Base-by-base conservation (phyloP, 2,113 vertebrate genomes). In the Melanerpes aurifrons region DNA sequence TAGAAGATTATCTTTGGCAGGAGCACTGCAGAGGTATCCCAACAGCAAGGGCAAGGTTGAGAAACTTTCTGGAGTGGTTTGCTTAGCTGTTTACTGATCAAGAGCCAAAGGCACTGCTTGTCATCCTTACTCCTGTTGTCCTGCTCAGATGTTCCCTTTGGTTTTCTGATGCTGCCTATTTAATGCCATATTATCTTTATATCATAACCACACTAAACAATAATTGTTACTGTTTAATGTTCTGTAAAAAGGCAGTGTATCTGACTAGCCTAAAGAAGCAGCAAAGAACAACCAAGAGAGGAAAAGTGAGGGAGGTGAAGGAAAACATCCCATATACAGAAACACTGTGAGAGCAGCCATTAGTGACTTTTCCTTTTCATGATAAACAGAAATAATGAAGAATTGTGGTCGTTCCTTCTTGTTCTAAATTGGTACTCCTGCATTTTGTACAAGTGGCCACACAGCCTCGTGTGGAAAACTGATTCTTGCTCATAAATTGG, bases 1-100 rank as follows among this genome's bases (percentile, higher is more conserved):
- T 53, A 83, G 75, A 35, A 28, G n/a, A 24, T 89, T 87, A 12
- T 92, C 57, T 82, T 87, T 96, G 94, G 82, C 89, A 90, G 69
- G 69, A 85, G 28, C 32, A 43, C 25, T 64, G 32, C 62, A 64
- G 78, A 89, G 58, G 43, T 83, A 58, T 15, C 80, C 72, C 72
- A 80, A 43, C 35, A 82, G 58, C 70, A 87, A 74, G 76, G 54
- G 26, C 61, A 82, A 79, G 56, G n/a, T 25, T 87, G 56, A 67
- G 87, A 90, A 75, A 29, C 57, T 82, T 89, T 61, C 31, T 73
- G 85, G 63, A 47, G 74, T 32, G 64, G 32, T 92, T 91, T 92
- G 68, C 54, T 15, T 35, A 85, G 24, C 66, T 72, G 40, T 58
- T 88, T 68, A 48, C 73, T 87, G 71, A 32, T 63, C 28, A 14